phyloP scores from a whole-genome alignment of 2,888 invertebrate species.

The Sphaeridia pumilis region DNA sequence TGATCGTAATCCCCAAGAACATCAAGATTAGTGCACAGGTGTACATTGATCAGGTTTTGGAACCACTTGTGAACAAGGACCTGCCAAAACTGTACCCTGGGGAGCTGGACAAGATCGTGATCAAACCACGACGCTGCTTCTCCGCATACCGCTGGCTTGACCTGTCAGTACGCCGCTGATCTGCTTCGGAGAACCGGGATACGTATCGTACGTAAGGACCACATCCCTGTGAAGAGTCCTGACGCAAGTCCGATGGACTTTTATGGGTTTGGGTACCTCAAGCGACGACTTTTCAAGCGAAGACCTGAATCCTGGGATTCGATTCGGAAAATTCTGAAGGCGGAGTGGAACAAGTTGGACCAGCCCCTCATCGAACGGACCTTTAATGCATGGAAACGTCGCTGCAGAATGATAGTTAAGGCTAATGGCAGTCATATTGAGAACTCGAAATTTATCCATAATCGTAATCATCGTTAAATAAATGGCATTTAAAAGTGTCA shows the following conservation, averaged over 20 bases:
- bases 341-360: constrained; percentile 7
- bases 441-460: not conserved
- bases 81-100: constrained; percentile 12
- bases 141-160: constrained; percentile 12
- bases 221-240: constrained; percentile 14
- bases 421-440: constrained; percentile 4
- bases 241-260: constrained; percentile 9
- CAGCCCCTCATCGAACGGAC: not conserved
- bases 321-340: constrained; percentile 11
- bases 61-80: constrained; percentile 10
- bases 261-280: constrained; percentile 15
- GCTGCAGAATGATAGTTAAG: not conserved
- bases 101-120: constrained; percentile 12
- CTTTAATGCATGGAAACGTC: constrained; percentile 6
- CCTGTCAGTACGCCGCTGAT: constrained; percentile 6
- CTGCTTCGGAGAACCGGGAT: constrained; percentile 8
- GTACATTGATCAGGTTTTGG: constrained; percentile 13
- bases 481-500: no score
- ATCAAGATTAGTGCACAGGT: constrained; percentile 14
- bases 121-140: constrained; percentile 18
- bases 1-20: constrained; percentile 17
- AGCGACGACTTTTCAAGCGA: not conserved
- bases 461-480: no score
- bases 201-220: constrained; percentile 2
- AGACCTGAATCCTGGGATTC: not conserved